Evolutionary conservation across 1,140 invertebrate species (phyloP), one percentile per base, ranked within the genome.

Genomic region (Zophobas morio): DNA sequence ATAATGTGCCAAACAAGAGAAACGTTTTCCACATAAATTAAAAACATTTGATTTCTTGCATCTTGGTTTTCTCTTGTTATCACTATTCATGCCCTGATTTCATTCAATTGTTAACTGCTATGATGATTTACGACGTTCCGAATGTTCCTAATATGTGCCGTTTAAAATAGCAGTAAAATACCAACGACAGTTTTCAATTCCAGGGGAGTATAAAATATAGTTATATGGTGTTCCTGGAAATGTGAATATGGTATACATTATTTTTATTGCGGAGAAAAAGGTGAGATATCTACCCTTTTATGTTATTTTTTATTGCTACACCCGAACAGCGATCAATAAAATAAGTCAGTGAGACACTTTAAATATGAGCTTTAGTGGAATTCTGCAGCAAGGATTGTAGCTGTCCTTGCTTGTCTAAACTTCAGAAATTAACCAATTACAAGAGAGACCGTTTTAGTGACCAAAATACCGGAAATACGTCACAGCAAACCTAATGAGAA

Each of bases 201-300:
- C 2, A 32, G 6, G 20, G 49, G 20, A 53, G 20, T 53, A 53
- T 20, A 20, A 20, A 53, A 53, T 46, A 46, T 4, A 57, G 36
- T 39, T 4, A 20, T 20, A 51, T 20, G n/a, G n/a, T 20, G 49
- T 51, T 51, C 6, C 49, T 5, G 49, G 49, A 51, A 20, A 51
- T 51, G 49, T n/a, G 49, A 20, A 51, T 51, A 51, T 4, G n/a
- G 49, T 51, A 4, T 51, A 51, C 49, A 51, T 51, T 51, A 51
- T 51, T 51, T 51, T 51, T 51, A 51, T 51, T 51, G 49, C 49
- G n/a, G 49, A 51, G 42, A 51, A 51, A 51, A 51, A 51, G 49
- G 49, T 51, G n/a, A 51, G 20, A 6, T 51, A 51, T 20, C 49
- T 2, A 51, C 42, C 42, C 42, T 46, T 46, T 46, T 46, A 46